Percentiles rank a stretch among this genome's conserved stretches.
These are phyloP conservation scores for Pachyrhynchus sulphureomaculatus DNA, from an alignment of 1,140 invertebrate species.

Conservation along the genomic window DNA sequence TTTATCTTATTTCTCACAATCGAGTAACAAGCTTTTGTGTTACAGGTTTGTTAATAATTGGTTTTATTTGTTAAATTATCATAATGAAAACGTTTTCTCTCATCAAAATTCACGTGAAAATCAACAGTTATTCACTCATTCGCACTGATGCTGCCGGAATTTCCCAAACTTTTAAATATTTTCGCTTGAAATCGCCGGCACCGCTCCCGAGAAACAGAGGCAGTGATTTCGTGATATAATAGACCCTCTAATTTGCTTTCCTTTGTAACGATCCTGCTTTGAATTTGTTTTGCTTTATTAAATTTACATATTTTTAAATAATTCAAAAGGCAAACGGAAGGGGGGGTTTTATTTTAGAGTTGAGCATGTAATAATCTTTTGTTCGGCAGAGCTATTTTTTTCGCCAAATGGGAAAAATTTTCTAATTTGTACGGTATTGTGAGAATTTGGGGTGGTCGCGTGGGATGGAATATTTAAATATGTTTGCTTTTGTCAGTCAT, in stretches of 20 bases:
- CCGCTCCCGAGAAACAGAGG: conserved; percentile 4
- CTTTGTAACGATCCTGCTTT: conserved; percentile 20
- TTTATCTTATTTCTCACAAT: too few species aligned
- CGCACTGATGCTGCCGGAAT: background rate
- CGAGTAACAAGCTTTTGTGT: too few species aligned
- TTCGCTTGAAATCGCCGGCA: conserved; percentile 10
- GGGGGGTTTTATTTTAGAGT: background rate
- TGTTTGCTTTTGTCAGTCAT: too few species aligned
- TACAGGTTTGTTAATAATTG: background rate
- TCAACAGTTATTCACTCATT: background rate
- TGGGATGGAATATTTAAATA: background rate
- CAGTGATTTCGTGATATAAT: conserved; percentile 25
- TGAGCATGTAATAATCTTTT: conserved; percentile 18
- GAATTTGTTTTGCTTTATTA: conserved; percentile 31
- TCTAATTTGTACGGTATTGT: conserved; percentile 7
- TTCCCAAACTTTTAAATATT: conserved; percentile 24
- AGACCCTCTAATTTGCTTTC: conserved; percentile 25
- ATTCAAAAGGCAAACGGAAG: conserved; percentile 29
- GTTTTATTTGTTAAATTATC: background rate
- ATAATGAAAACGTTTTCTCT: background rate
- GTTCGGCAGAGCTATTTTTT: conserved; percentile 10
- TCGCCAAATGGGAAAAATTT: background rate
- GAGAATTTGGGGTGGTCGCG: background rate
- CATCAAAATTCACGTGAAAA: background rate
- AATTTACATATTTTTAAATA: conserved; percentile 32